Base-by-base conservation (phyloP, 2,888 invertebrate species). In the Tanypteryx hageni region DNA sequence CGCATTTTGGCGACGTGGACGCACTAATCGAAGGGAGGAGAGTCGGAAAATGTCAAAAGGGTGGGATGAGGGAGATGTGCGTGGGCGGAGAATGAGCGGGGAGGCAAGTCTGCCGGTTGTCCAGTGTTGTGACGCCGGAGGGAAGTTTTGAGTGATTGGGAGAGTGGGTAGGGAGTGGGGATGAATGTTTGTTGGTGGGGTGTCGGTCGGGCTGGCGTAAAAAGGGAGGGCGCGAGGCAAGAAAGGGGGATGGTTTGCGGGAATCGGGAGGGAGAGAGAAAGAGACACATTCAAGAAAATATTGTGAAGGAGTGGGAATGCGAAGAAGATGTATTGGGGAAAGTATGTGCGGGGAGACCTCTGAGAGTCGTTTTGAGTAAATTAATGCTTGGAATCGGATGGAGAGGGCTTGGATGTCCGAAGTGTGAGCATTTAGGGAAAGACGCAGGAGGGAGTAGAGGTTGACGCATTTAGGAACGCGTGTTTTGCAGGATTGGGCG, bases 41-140 rank as follows among this genome's bases (percentile, higher is more conserved):
- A 27, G 76, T 9, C n/a, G 27, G 76, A 27, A 76, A 76, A 76
- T 22, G 22, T 76, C 76, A 76, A 76, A 22, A 11, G 68, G n/a
- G 22, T 68, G n/a, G 68, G 9, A 68, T 68, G 68, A 16, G 76
- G 27, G 22, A 76, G 76, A 76, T 76, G 44, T 44, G 44, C 44
- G 44, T 44, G 44, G 44, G 44, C 44, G 44, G 44, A 44, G 44
- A 44, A 44, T 3, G 44, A 44, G 44, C n/a, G 76, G 76, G 76
- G 76, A 76, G 76, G 27, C 76, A 27, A 13, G 76, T 68, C 44
- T 44, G 44, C 5, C n/a, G 68, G 22, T 68, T 68, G 68, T 76
- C 76, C 76, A 76, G 76, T 76, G 27, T 76, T 76, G 76, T 76
- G 76, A 76, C 76, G 76, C 76, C 76, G 76, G 22, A 27, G 76